Base-by-base conservation (phyloP, 2,888 invertebrate genomes). In the Barypeithes pellucidus region DNA sequence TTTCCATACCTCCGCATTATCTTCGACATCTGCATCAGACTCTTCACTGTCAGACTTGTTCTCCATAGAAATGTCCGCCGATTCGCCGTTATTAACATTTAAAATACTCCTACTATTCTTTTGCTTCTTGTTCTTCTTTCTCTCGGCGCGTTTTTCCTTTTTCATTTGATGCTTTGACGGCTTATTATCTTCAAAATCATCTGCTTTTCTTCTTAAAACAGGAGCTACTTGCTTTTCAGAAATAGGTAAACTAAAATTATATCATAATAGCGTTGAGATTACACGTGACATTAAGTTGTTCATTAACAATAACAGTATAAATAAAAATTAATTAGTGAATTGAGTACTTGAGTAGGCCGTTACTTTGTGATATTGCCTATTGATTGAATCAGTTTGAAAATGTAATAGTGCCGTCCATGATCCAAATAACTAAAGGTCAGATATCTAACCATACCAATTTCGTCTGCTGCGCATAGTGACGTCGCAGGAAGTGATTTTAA, bases 1-100 rank as follows among this genome's bases (percentile, higher is more conserved):
- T 18, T 50, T 12, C 75, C 72, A 72, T 77, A 83, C 91, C 76
- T 93, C 91, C 0, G 91, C 85, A 81, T 94, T 94, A 81, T 94
- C 94, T 84, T 95, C 95, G 0, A 94, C 89, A 81, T 95, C 95
- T 0, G 94, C 94, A 82, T 94, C 94, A 0, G 93, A 94, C 81
- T 93, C 75, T 43, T 75, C 91, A n/a, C 89, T 89, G 16, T 90
- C 90, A 0, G 90, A 90, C 82, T 89, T 89, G 77, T 81, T 89
- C 77, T 81, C 80, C 77, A 80, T 77, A 29, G 87, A 87, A 36
- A 88, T 88, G 54, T 86, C 87, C 12, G 36, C 50, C 14, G 67
- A 45, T n/a, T 60, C 45, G 9, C 45, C 39, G 59, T 66, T 33
- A 57, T 36, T 29, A 29, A 39, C 16, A 45, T 14, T n/a, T 36